A percentile compares a stretch with the other conserved stretches of the same genome.
These are phyloP conservation scores for Donacobius atricapilla DNA, from an alignment of 2,113 vertebrate genomes.

Conservation along the genomic window DNA sequence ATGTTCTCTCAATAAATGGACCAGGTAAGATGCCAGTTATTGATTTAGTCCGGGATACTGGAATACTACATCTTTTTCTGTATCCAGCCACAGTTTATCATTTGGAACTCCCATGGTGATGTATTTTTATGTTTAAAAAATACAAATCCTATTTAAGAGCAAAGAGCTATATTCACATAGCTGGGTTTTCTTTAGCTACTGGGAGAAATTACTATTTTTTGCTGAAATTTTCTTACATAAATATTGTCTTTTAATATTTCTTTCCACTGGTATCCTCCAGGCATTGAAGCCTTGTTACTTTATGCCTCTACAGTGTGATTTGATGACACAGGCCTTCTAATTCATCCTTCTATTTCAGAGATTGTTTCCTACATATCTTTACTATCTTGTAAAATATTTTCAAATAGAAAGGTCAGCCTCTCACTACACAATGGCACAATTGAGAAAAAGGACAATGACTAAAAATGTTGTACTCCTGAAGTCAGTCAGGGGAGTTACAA, in stretches of 20 bases:
- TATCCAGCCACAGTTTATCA: constrained; percentile 44
- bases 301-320: neutral
- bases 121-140: constrained; percentile 38
- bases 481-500: neutral
- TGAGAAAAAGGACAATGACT: neutral
- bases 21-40: constrained; percentile 63
- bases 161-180: neutral
- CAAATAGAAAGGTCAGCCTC: neutral
- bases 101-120: constrained; percentile 27
- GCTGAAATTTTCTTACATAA: neutral
- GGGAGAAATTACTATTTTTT: neutral
- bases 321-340: neutral
- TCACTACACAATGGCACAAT: neutral
- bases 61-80: constrained; percentile 67
- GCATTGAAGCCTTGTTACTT: neutral
- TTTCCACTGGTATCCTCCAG: neutral
- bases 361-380: neutral
- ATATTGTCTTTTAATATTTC: neutral
- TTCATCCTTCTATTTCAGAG: neutral
- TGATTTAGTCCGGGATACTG: constrained; percentile 65
- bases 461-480: neutral
- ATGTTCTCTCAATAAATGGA: constrained; percentile 60
- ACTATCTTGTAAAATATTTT: constrained; percentile 5
- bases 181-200: neutral
- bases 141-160: constrained; percentile 14